Evolutionary conservation across 2,888 invertebrate species (phyloP).

Genomic region (Agrotis segetum): DNA sequence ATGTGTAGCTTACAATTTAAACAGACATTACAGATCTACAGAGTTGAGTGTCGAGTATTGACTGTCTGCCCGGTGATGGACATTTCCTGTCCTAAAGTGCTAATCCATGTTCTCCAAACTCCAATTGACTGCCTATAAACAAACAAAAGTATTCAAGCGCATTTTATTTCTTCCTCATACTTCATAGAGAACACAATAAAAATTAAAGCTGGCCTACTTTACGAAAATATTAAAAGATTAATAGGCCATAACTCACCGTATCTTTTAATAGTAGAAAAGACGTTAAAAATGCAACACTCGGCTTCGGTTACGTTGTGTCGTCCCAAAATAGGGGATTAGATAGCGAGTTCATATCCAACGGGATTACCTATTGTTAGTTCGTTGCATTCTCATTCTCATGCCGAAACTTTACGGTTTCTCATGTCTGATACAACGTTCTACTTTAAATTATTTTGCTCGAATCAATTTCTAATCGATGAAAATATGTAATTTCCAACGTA

Average conservation of each 20-base stretch:
- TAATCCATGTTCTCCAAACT: conserved; percentile 19
- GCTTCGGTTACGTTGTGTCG: conserved; percentile 23
- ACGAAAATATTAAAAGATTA: conserved; percentile 59
- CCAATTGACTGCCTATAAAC: conserved; percentile 26
- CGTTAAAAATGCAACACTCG: conserved; percentile 45
- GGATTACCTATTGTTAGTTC: conserved; percentile 16
- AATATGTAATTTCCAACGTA: no score
- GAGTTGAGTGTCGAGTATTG: neutral
- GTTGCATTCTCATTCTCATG: neutral
- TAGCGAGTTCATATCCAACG: conserved; percentile 1
- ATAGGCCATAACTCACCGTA: conserved; percentile 60
- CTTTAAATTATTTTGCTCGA: neutral
- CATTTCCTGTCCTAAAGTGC: conserved; percentile 35
- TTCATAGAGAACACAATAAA: conserved; percentile 54
- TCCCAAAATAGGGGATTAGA: conserved; percentile 52
- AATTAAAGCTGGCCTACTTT: conserved; percentile 36
- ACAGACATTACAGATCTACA: conserved; percentile 11
- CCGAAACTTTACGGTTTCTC: neutral
- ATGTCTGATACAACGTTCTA: neutral
- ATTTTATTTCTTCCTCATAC: conserved; percentile 63
- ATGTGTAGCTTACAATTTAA: neutral
- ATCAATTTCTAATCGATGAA: neutral
- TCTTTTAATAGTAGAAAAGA: conserved; percentile 53
- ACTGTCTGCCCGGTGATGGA: conserved; percentile 6
- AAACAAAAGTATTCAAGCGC: conserved; percentile 23